Evolutionary conservation across 2,113 vertebrate genomes (phyloP).

Genomic region (Meleagris gallopavo): DNA sequence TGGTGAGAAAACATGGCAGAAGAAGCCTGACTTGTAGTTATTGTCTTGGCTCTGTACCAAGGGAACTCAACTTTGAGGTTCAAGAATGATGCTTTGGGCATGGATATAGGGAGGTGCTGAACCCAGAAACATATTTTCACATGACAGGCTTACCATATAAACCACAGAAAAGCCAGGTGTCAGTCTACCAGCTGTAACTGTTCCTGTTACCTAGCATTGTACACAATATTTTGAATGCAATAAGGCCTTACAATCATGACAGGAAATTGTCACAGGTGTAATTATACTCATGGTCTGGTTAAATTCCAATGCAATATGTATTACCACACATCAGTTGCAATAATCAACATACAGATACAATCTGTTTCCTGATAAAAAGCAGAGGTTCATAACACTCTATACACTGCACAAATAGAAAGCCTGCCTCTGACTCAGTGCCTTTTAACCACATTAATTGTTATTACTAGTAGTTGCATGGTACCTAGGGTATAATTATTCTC

Average conservation of each 20-base stretch:
- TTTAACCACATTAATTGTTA: neutral
- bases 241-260: neutral
- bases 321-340: neutral
- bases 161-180: neutral
- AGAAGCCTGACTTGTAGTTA: neutral
- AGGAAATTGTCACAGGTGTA: slow-evolving; percentile 28
- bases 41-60: neutral
- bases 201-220: neutral
- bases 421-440: neutral
- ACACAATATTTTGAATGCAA: neutral
- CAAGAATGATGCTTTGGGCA: fast-evolving
- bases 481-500: neutral
- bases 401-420: neutral
- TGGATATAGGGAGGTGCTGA: neutral
- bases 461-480: neutral
- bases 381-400: neutral
- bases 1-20: fast-evolving
- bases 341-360: neutral
- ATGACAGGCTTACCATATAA: neutral
- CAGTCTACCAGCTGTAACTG: neutral
- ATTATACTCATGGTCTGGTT: neutral
- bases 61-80: neutral
- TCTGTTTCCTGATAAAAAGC: slow-evolving; percentile 22
- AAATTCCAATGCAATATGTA: neutral
- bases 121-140: neutral